Conservation (phyloP, 2,797 vertebrate genomes). For the Scyliorhinus canicula region DNA sequence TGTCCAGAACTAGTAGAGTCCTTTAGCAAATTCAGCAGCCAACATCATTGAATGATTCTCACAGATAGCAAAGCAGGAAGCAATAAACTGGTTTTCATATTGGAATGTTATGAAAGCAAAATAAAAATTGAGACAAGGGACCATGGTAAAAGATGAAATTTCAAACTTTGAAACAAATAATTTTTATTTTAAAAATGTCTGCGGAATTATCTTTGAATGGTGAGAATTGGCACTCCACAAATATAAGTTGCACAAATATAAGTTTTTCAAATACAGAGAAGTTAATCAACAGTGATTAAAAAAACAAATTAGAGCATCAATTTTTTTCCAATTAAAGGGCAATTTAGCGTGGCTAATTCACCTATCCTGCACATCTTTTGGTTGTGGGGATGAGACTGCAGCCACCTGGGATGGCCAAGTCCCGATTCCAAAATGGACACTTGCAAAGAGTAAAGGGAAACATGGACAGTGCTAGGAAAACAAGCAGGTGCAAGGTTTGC, state of each 20-base stretch:
- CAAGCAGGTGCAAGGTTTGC: too few species aligned
- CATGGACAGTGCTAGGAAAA: too few species aligned
- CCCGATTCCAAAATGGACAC: too few species aligned
- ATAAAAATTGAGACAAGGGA: neutral
- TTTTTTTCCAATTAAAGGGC: too few species aligned
- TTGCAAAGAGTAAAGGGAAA: too few species aligned
- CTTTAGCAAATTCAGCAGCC: neutral
- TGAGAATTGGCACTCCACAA: neutral
- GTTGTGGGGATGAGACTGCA: too few species aligned
- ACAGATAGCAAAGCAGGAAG: neutral
- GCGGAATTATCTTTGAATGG: neutral
- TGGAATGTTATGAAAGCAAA: neutral
- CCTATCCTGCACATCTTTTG: too few species aligned
- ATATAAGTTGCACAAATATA: neutral
- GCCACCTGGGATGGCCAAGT: too few species aligned
- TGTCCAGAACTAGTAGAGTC: neutral
- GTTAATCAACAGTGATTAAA: neutral
- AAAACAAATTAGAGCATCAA: too few species aligned
- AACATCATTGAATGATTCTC: neutral
- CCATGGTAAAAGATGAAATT: neutral
- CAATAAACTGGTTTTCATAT: neutral
- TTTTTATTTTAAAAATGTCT: neutral
- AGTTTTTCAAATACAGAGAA: neutral
- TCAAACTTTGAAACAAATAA: neutral
- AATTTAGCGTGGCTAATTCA: too few species aligned